Evolutionary conservation across 2,888 invertebrate species (phyloP), one percentile per base, ranked within the genome.

Genomic region (Cephalotes varians): DNA sequence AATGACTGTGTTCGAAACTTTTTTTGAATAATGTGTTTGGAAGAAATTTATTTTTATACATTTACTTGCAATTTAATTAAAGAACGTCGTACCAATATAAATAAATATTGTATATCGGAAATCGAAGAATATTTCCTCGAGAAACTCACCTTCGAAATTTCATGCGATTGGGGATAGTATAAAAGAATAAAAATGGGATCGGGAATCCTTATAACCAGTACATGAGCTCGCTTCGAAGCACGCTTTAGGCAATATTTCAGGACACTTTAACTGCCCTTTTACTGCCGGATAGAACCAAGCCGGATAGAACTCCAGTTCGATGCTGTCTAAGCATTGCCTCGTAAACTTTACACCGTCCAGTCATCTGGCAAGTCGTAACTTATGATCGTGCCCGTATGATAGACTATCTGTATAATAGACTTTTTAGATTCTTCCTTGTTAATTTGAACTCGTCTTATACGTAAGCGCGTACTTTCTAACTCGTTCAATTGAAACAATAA

Each of bases 221-320:
- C n/a, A 51, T 79, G 34, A 58, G 47, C 25, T 47, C 5, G 18
- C 67, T 67, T 47, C 34, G n/a, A 72, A 40, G 25, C 25, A 34
- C 54, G 84, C 77, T 85, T 87, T 86, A 49, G 82, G 77, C 67
- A 76, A 86, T 88, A 86, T 86, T 88, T 87, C 85, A 88, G 79
- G 77, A 82, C 69, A 73, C 74, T 86, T 86, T 83, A 84, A 88
- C 84, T 84, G 65, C 73, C 76, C 82, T 86, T 87, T 86, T 84
- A 85, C 64, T 86, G 73, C 87, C 86, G 88, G 88, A 85, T 88
- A 86, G 87, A 86, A 86, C 87, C 81, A 87, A n/a, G n/a, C n/a
- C n/a, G n/a, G n/a, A n/a, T n/a, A n/a, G n/a, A n/a, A 88, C 85
- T 79, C n/a, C 44, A 56, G 40, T 31, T 49, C 83, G 87, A 85